These are phyloP conservation scores for Aptenodytes patagonicus DNA, from an alignment of 2,113 vertebrate genomes.

Conservation along the genomic window DNA sequence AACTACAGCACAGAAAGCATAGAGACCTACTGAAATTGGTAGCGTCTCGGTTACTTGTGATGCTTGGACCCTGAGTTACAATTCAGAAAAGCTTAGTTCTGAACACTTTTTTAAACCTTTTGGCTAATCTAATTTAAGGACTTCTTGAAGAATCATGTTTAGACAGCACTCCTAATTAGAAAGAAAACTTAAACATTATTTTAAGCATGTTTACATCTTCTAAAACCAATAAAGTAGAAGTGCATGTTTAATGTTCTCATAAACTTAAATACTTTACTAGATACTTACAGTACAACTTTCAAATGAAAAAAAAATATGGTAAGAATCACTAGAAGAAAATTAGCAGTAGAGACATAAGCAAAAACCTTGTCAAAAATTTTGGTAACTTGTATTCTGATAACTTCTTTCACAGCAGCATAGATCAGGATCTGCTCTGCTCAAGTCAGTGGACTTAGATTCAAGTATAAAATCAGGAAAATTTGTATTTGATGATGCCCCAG, in stretches of 20 bases:
- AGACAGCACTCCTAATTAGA: not conserved
- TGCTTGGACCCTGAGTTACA: not conserved
- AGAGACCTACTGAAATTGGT: not conserved
- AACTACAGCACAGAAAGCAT: not conserved
- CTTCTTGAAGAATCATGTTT: not conserved
- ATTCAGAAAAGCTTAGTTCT: not conserved
- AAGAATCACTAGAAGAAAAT: not conserved
- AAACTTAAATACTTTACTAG: not conserved
- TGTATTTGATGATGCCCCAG: not conserved
- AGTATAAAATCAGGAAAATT: conserved; percentile 14
- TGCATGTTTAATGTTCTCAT: not conserved
- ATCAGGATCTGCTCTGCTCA: not conserved
- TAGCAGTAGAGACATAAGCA: not conserved
- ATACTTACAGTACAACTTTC: not conserved
- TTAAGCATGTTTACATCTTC: not conserved
- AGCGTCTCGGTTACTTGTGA: not conserved
- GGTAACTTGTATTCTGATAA: not conserved
- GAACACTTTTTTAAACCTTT: not conserved
- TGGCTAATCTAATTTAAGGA: not conserved
- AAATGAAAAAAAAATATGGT: not conserved
- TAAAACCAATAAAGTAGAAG: not conserved
- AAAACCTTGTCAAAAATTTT: not conserved
- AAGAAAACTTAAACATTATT: not conserved
- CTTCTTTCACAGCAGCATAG: not conserved
- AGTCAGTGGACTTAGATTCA: not conserved